These are phyloP conservation scores for Linnaemya tessellans DNA, from an alignment of 2,888 invertebrate genomes.

Conservation along the genomic window DNA sequence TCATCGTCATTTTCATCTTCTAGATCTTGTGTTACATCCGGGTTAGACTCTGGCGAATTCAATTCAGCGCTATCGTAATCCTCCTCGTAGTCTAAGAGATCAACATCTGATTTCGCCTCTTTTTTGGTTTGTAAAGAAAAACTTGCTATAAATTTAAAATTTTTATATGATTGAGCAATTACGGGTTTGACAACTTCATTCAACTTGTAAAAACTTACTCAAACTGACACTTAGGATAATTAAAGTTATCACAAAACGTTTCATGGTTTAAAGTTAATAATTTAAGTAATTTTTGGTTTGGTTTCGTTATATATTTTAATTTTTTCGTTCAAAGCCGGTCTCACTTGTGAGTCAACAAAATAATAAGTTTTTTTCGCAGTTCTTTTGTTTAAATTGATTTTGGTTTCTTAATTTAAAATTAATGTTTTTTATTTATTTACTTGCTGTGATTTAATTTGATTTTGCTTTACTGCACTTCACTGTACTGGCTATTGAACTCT, in stretches of 20 bases:
- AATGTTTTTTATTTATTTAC: background rate
- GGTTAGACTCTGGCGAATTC: background rate
- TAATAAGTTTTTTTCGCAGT: background rate
- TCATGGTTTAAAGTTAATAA: conserved; percentile 6
- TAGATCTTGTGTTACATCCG: conserved; percentile 59
- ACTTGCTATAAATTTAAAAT: conserved; percentile 13
- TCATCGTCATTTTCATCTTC: conserved; percentile 77
- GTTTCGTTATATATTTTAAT: background rate
- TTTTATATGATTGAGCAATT: too few relatives aligned
- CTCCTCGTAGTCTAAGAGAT: conserved; percentile 33
- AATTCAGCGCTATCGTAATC: conserved; percentile 32
- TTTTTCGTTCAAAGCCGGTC: background rate
- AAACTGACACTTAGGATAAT: conserved; percentile 5
- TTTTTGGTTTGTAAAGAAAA: background rate
- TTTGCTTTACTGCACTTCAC: conserved; percentile 62
- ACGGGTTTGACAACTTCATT: background rate
- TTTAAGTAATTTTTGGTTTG: background rate
- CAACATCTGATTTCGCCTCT: background rate
- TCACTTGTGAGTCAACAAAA: conserved; percentile 52
- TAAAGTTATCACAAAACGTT: conserved; percentile 9
- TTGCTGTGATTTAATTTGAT: conserved; percentile 26
- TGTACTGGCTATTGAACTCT: conserved; percentile 61
- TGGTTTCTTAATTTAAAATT: conserved; percentile 3
- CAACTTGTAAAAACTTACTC: conserved; percentile 33
- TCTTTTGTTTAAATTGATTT: conserved; percentile 10